These are phyloP conservation scores for Acrossocheilus wenchowensis DNA, from an alignment of 2,797 vertebrate species.

Conservation along the genomic window DNA sequence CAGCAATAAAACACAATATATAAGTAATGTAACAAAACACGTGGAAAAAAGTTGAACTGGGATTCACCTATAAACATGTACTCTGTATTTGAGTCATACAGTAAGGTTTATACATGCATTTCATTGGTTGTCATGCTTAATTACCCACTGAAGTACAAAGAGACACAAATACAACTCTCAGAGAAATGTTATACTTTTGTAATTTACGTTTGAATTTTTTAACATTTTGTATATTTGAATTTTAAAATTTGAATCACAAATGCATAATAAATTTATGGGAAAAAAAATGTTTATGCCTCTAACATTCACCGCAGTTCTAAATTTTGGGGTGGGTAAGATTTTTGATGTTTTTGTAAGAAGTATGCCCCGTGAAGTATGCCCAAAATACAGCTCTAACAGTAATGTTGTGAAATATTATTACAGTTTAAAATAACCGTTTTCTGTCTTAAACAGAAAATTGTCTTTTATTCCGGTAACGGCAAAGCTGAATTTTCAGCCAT, in stretches of 20 bases:
- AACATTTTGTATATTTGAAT: background rate
- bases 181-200: background rate
- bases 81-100: background rate
- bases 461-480: background rate
- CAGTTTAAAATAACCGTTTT: background rate
- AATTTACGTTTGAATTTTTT: background rate
- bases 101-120: background rate
- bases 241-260: background rate
- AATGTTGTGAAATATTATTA: background rate
- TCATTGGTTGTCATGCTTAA: background rate
- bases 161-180: background rate
- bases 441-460: background rate
- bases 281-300: background rate
- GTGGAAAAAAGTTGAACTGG: background rate
- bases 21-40: background rate
- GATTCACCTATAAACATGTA: background rate
- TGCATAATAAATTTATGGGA: background rate
- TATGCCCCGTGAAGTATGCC: background rate
- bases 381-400: background rate
- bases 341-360: background rate
- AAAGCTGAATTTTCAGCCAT: background rate
- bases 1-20: background rate
- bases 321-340: background rate
- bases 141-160: background rate
- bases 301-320: background rate